Conservation (phyloP, 2,888 invertebrate genomes). For the Caradrina kadenii region DNA sequence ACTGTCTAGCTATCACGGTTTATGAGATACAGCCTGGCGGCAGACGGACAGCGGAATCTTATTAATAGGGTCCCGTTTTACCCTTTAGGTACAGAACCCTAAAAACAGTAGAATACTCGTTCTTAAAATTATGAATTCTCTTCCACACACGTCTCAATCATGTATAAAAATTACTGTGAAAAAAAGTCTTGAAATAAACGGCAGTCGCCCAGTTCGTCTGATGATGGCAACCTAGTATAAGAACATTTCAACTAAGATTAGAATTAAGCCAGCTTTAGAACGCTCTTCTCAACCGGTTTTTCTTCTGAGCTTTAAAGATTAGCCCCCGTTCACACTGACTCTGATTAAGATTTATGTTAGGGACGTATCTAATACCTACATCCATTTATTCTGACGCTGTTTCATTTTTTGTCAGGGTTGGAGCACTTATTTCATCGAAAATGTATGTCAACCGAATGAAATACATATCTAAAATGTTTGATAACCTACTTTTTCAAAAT, state of each 20-base stretch:
- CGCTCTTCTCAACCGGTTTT: constrained; percentile 55
- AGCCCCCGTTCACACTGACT: constrained; percentile 39
- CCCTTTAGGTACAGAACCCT: too few species aligned
- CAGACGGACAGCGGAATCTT: too few species aligned
- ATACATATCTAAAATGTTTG: not conserved
- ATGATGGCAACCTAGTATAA: constrained; percentile 50
- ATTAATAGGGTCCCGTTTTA: too few species aligned
- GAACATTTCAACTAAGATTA: constrained; percentile 66
- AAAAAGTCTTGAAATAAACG: not conserved
- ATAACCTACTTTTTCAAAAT: too few species aligned
- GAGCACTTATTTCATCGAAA: not conserved
- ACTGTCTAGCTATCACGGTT: too few species aligned
- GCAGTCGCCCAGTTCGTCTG: constrained; percentile 7
- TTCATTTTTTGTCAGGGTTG: constrained; percentile 34
- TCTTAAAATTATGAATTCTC: not conserved
- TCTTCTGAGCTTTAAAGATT: constrained; percentile 61
- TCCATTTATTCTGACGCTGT: constrained; percentile 38
- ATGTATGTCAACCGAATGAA: not conserved
- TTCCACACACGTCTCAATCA: not conserved
- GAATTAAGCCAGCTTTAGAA: constrained; percentile 61
- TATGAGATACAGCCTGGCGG: too few species aligned
- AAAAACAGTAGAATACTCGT: too few species aligned
- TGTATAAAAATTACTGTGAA: not conserved
- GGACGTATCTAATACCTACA: constrained; percentile 43
- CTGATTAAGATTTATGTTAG: constrained; percentile 61